Percentiles rank a stretch among this genome's conserved stretches.
phyloP scores from a whole-genome alignment of 2,797 vertebrate genomes.

The Kryptopterus vitreolus region DNA sequence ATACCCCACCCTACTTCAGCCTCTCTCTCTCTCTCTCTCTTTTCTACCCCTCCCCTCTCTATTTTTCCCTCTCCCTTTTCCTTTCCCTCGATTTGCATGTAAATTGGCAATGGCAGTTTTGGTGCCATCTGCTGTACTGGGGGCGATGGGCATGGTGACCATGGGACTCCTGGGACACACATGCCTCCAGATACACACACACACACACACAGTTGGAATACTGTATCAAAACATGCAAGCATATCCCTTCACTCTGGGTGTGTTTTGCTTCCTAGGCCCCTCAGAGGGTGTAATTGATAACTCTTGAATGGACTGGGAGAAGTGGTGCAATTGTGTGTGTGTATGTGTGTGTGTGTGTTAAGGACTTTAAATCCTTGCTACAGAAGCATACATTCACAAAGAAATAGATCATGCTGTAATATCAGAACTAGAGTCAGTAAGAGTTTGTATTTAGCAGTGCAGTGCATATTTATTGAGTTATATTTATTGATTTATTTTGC shows the following conservation, averaged over 20 bases:
- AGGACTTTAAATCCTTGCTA: not conserved
- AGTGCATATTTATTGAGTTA: not conserved
- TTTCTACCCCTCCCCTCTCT: not conserved
- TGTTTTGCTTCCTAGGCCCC: conserved; percentile 2
- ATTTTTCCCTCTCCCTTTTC: not conserved
- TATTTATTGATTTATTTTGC: not conserved
- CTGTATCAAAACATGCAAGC: not conserved
- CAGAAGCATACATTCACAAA: not conserved
- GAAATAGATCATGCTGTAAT: not conserved
- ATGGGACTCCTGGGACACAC: conserved; percentile 31
- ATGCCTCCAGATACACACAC: not conserved
- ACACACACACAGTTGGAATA: not conserved
- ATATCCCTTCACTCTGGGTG: not conserved
- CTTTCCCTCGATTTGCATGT: conserved; percentile 67
- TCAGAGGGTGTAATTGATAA: conserved; percentile 37
- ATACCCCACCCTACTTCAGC: not conserved
- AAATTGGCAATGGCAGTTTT: conserved; percentile 64
- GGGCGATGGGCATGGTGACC: conserved; percentile 27
- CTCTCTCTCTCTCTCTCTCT: not conserved
- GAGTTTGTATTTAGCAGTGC: not conserved
- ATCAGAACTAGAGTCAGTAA: not conserved
- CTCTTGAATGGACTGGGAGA: conserved; percentile 21
- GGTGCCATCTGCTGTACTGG: conserved; percentile 69
- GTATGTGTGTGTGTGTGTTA: not conserved
- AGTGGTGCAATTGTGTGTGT: conserved; percentile 1